A percentile compares a stretch with the other conserved stretches of the same genome.
These are phyloP conservation scores for Bombyx mori DNA, from an alignment of 1,140 invertebrate genomes.

Conservation along the genomic window ASM3026992v2 NC_085131.1:9921501-9922000, in stretches of 20 bases:
- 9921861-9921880: conserved; percentile 55
- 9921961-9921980: no score
- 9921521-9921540: not conserved
- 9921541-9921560: not conserved
- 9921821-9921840: conserved; percentile 51
- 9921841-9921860: conserved; percentile 45
- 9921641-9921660: no score
- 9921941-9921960: no score
- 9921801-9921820: conserved; percentile 78
- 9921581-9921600: not conserved
- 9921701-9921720: conserved; percentile 46
- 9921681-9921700: not conserved
- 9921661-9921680: not conserved
- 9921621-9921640: no score
- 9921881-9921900: conserved; percentile 51
- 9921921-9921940: no score
- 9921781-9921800: conserved; percentile 80
- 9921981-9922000: no score
- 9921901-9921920: conserved; percentile 50
- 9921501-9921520: not conserved
- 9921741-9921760: conserved; percentile 84
- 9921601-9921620: no score
- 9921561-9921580: not conserved
- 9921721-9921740: conserved; percentile 83
- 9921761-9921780: conserved; percentile 80